phyloP scores from a whole-genome alignment of 2,888 invertebrate species.

The Apantesis nais region DNA sequence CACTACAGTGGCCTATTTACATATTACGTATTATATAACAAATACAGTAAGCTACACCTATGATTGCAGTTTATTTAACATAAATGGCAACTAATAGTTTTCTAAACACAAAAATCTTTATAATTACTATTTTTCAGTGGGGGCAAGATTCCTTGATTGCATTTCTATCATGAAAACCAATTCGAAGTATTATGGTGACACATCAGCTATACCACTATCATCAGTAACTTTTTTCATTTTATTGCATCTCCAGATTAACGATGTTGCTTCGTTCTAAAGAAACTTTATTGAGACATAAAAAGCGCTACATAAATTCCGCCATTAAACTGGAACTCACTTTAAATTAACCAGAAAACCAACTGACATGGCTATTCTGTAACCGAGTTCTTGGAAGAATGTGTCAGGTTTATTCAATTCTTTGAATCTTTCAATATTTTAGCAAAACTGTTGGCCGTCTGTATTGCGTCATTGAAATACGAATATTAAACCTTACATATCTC shows the following conservation, averaged over 20 bases:
- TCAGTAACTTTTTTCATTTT: slow-evolving; percentile 58
- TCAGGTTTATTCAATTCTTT: neutral
- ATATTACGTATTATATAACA: too few relatives aligned
- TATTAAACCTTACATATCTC: too few relatives aligned
- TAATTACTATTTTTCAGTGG: neutral
- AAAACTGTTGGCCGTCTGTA: too few relatives aligned
- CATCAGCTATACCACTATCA: slow-evolving; percentile 10
- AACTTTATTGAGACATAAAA: slow-evolving; percentile 79
- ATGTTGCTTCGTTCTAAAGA: slow-evolving; percentile 71
- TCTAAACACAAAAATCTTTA: neutral
- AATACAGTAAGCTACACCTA: too few relatives aligned
- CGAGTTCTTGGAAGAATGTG: slow-evolving; percentile 28
- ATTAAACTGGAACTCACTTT: slow-evolving; percentile 73
- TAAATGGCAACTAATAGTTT: neutral
- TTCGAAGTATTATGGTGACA: neutral
- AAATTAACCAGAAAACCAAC: slow-evolving; percentile 79
- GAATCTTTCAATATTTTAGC: neutral
- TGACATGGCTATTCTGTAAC: slow-evolving; percentile 46
- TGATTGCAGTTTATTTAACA: neutral
- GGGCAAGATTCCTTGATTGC: neutral
- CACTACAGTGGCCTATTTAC: too few relatives aligned
- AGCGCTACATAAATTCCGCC: slow-evolving; percentile 73
- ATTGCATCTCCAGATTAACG: slow-evolving; percentile 75
- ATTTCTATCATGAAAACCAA: neutral
- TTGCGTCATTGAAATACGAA: too few relatives aligned